phyloP scores from a whole-genome alignment of 2,113 vertebrate genomes.

The Coptodon bakossiorum region DNA sequence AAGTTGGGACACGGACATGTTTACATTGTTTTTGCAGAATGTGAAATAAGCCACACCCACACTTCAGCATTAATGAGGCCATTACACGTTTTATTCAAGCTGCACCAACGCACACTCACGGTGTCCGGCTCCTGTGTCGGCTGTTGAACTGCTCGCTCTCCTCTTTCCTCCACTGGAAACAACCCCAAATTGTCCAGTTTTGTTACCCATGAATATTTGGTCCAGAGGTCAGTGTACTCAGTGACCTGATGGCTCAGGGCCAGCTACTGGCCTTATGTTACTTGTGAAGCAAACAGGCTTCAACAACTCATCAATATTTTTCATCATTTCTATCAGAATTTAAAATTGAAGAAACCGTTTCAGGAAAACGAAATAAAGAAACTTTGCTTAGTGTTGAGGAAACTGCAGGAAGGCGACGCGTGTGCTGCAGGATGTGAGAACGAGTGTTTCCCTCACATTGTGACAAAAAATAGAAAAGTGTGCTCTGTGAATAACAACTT shows the following conservation, averaged over 20 bases:
- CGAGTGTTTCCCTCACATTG: neutral
- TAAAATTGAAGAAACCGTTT: neutral
- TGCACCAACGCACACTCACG: neutral
- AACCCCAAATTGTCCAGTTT: rapidly evolving
- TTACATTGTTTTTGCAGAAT: rapidly evolving
- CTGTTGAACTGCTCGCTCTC: rapidly evolving
- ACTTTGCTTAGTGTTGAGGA: neutral
- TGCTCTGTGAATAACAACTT: neutral
- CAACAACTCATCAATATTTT: neutral
- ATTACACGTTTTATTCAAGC: neutral
- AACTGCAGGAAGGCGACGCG: neutral
- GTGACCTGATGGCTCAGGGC: neutral
- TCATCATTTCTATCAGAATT: neutral
- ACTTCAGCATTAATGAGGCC: neutral
- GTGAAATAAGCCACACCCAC: neutral
- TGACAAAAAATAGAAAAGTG: neutral
- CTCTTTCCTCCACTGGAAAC: neutral
- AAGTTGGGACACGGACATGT: rapidly evolving
- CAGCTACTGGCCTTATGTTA: neutral
- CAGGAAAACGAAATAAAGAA: neutral
- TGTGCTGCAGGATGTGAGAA: neutral
- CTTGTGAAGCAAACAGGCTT: neutral
- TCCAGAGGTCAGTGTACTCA: rapidly evolving
- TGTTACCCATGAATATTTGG: neutral
- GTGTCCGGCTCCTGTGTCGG: too few species aligned